Evolutionary conservation across 2,113 vertebrate species (phyloP), one percentile per base, ranked within the genome.

Genomic region (Geothlypis trichas): DNA sequence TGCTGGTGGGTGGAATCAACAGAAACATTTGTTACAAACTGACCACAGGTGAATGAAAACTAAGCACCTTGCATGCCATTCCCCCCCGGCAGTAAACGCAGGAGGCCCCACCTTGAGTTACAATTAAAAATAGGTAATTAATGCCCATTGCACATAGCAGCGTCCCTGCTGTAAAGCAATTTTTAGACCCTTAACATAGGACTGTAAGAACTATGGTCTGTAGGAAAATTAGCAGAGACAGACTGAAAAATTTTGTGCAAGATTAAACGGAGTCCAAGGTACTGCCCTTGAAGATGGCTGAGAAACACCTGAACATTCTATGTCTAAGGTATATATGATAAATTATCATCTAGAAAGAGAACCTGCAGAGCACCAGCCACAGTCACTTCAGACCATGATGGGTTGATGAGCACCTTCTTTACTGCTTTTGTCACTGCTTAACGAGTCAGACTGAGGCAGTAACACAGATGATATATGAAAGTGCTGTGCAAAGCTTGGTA

Each of bases 121-220:
- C 35, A 54, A 24, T 22, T 59, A 18, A 10, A 8, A 10, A 5
- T 22, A 7, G 28, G 11, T 27, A 81, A 67, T 22, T 67, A 74
- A 42, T 3, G 4, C 1, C 16, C 6, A 16, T 3, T 28, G 23
- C 10, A 71, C 4, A 3, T 12, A 41, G 41, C 15, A 31, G 0
- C 0, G 18, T 23, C 58, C 27, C 59, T 66, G 35, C 19, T 27
- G 28, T 0, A 75, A 63, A 51, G 19, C 49, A 61, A 67, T 9
- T 91, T 80, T 63, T 27, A 83, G 42, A 82, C 8, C 2, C 18
- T 19, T n/a, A 58, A 46, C 44, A 62, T 16, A 80, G 67, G 31
- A 57, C 27, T 65, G 30, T 12, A 76, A 57, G 58, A 79, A 47
- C 47, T 49, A 7, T 1, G 2, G 27, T 51, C 47, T 3, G 0